Base-by-base conservation (phyloP, 2,797 vertebrate species). In the Galago senegalensis region DNA sequence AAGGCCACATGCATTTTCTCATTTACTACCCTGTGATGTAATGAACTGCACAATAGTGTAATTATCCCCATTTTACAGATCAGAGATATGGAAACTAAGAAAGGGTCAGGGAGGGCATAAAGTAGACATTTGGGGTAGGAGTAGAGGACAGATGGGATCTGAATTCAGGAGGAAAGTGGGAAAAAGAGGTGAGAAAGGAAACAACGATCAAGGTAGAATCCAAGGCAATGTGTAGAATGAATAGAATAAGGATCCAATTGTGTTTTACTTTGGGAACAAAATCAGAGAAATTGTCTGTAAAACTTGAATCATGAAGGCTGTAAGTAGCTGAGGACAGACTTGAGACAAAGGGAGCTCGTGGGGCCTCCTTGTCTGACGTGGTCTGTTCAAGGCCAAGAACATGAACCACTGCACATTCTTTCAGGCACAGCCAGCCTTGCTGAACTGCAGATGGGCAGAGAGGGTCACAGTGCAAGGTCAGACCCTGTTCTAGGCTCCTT, bases 371-470 rank as follows among this genome's bases (percentile, higher is more conserved):
- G 63, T 81, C 60, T 75, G 43, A 87, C 21, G 46, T 65, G 93
- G 70, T 91, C 72, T 84, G 58, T 89, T 89, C 60, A 80, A 95
- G 86, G 80, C 72, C 58, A 82, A 60, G 87, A 89, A 76, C 12
- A 21, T 43, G 73, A 92, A 95, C 40, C 72, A 85, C 70, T 60
- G 20, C 7, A 40, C 11, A n/a, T 80, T 94, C 65, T 85, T 93
- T 94, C 60, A 75, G 92, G 83, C 31, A 12, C 37, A 85, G 31
- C 61, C 84, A 72, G 91, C 60, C 72, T 61, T 83, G 73, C 31
- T 67, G 60, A 94, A 58, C 73, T 76, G 43, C 34, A 93, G 77
- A 89, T 96, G 94, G 83, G n/a, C 53, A 87, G 96, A 89, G 76
- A 90, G 69, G 65, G 56, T 72, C 56, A 65, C 17, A 49, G 72